Evolutionary conservation across 2,797 vertebrate species (phyloP).

Genomic region (Notolepis coatsorum): DNA sequence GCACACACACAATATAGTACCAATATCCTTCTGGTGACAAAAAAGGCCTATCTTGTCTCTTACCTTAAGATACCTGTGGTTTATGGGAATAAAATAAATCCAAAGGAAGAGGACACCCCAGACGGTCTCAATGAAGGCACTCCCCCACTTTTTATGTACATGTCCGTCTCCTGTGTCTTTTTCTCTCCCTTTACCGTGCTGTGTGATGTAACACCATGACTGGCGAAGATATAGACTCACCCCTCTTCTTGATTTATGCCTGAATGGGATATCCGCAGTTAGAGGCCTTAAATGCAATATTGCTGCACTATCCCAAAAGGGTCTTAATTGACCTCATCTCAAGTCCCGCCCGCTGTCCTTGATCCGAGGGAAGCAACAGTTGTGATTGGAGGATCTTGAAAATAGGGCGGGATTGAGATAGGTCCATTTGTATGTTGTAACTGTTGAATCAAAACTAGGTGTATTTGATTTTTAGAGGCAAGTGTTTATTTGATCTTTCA

Average conservation of each 20-base stretch:
- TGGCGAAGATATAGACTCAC: conserved; percentile 22
- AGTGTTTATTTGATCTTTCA: not conserved
- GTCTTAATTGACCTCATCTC: conserved; percentile 61
- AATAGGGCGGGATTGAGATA: too few relatives aligned
- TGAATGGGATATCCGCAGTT: conserved; percentile 24
- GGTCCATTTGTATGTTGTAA: too few relatives aligned
- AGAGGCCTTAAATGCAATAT: conserved; percentile 63
- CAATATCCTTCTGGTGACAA: too few relatives aligned
- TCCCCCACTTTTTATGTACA: conserved; percentile 21
- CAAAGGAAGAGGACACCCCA: conserved; percentile 55
- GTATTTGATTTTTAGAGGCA: conserved; percentile 6
- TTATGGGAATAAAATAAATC: conserved; percentile 10
- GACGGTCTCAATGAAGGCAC: conserved; percentile 27
- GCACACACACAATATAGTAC: not conserved
- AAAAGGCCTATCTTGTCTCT: too few relatives aligned
- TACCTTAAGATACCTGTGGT: not conserved
- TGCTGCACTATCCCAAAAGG: conserved; percentile 43
- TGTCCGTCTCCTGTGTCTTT: conserved; percentile 18
- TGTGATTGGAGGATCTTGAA: too few relatives aligned
- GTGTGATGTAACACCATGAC: conserved; percentile 46
- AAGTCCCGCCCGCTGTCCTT: too few relatives aligned
- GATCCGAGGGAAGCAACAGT: too few relatives aligned
- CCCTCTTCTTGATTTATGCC: conserved; percentile 21
- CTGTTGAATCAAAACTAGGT: conserved; percentile 27
- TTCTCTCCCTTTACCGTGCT: conserved; percentile 40